phyloP scores from a whole-genome alignment of 2,888 invertebrate species.

The Apamea monoglypha region DNA sequence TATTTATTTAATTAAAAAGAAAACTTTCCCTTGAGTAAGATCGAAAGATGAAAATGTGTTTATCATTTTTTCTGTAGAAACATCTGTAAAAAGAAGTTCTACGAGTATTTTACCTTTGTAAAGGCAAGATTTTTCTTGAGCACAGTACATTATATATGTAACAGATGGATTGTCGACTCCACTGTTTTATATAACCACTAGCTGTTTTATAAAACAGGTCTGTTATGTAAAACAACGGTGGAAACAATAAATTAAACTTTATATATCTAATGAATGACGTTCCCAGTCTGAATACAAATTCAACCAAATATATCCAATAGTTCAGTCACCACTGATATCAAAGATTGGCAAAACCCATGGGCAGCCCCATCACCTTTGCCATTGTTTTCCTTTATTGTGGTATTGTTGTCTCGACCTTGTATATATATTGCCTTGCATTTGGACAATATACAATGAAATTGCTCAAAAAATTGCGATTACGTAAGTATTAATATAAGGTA shows the following conservation, averaged over 20 bases:
- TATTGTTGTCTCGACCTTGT: not conserved
- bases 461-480: not conserved
- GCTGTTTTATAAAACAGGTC: not conserved
- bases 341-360: not conserved
- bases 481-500: not conserved
- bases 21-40: slow-evolving; percentile 6
- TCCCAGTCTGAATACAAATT: too few species aligned
- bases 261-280: too few species aligned
- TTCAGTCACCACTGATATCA: not conserved
- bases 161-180: not conserved
- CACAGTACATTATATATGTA: not conserved
- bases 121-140: not conserved
- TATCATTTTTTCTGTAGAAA: not conserved
- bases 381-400: not conserved
- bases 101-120: too few species aligned
- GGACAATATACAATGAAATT: not conserved
- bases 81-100: not conserved
- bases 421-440: too few species aligned
- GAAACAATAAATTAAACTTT: too few species aligned
- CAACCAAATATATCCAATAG: too few species aligned
- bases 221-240: not conserved
- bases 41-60: not conserved
- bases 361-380: not conserved
- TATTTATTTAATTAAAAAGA: slow-evolving; percentile 40
- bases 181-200: not conserved